These are phyloP conservation scores for Sesamia inferens DNA, from an alignment of 2,888 invertebrate species.

Conservation along the genomic window DNA sequence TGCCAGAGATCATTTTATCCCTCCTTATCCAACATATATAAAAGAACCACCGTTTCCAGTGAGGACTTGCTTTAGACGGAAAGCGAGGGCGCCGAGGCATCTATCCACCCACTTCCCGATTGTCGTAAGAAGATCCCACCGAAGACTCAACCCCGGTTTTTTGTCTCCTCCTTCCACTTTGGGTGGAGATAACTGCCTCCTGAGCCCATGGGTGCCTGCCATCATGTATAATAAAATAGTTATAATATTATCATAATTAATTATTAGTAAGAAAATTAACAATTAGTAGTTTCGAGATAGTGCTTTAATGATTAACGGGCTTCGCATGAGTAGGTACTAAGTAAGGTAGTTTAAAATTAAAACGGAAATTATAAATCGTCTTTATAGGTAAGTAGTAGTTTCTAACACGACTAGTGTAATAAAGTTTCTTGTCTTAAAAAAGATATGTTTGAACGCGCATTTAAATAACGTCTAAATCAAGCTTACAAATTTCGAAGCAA, in stretches of 20 bases:
- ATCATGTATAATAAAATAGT: background rate
- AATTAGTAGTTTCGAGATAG: conserved; percentile 1
- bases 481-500: background rate
- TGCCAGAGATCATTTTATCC: too few relatives aligned
- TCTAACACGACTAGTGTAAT: conserved; percentile 3
- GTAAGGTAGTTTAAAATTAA: conserved; percentile 46
- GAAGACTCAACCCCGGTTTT: too few relatives aligned
- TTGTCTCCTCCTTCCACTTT: too few relatives aligned
- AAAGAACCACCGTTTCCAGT: too few relatives aligned
- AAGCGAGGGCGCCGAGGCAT: too few relatives aligned
- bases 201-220: too few relatives aligned
- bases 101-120: too few relatives aligned
- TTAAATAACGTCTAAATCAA: too few relatives aligned
- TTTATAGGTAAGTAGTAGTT: conserved; percentile 24
- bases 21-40: too few relatives aligned
- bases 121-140: too few relatives aligned
- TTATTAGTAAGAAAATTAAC: conserved; percentile 34
- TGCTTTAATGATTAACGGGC: conserved; percentile 34
- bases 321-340: conserved; percentile 24
- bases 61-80: too few relatives aligned
- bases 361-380: conserved; percentile 38
- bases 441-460: background rate
- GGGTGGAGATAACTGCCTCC: too few relatives aligned
- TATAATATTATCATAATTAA: background rate
- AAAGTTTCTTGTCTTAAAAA: background rate